Percentiles rank a stretch among this genome's conserved stretches.
phyloP scores from a whole-genome alignment of 2,113 vertebrate species.

The Plecturocebus donacophilus region DNA sequence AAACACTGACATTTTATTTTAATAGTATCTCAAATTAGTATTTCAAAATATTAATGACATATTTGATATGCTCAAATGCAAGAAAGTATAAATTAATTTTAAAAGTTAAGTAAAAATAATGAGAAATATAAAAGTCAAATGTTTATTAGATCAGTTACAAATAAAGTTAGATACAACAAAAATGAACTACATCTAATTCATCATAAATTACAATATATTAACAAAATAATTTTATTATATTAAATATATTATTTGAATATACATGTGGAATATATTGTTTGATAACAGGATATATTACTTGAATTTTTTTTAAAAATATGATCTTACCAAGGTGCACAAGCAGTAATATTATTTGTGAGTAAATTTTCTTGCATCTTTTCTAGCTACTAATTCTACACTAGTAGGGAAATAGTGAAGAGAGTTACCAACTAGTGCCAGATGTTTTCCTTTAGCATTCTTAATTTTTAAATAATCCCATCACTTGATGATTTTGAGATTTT shows the following conservation, averaged over 20 bases:
- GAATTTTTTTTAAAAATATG: not conserved
- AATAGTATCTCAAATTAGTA: not conserved
- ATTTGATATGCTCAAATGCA: not conserved
- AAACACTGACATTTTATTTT: not conserved
- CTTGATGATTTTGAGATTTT: slow-evolving; percentile 14
- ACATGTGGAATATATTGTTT: not conserved
- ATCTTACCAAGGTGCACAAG: not conserved
- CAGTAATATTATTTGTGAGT: not conserved
- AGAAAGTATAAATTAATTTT: not conserved
- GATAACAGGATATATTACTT: not conserved
- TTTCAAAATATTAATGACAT: not conserved
- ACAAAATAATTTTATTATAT: not conserved
- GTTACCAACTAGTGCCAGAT: not conserved
- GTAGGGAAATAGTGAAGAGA: not conserved
- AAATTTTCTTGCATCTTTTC: not conserved
- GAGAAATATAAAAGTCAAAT: not conserved
- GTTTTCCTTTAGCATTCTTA: not conserved
- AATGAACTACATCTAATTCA: not conserved
- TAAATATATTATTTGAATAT: not conserved
- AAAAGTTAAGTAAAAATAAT: not conserved
- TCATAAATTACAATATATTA: not conserved
- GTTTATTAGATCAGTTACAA: not conserved
- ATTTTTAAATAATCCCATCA: not conserved
- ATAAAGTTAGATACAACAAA: not conserved
- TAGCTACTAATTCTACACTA: not conserved